Percentiles rank a stretch among this genome's conserved stretches.
Evolutionary conservation across 1,140 invertebrate species (phyloP).

Genomic region (Zaprionus davidi): DNA sequence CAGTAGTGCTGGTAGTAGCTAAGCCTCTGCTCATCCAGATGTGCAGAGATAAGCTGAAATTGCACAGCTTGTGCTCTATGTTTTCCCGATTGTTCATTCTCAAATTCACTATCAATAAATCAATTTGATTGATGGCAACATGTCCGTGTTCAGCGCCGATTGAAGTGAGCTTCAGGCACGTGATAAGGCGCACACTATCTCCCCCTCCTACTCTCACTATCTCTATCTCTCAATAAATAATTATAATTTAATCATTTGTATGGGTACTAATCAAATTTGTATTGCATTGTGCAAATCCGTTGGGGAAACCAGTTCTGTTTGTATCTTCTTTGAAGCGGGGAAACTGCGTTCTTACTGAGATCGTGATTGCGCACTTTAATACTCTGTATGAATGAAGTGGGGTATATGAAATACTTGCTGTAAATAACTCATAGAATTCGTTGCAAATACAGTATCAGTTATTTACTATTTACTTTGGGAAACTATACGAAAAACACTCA

Average conservation of each 20-base stretch:
- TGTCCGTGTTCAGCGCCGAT: conserved; percentile 1
- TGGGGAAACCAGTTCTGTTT: conserved; percentile 28
- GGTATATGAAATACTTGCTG: background rate
- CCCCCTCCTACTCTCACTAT: background rate
- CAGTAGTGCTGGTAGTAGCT: background rate
- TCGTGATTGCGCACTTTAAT: background rate
- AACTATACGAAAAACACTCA: background rate
- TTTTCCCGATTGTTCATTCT: conserved; percentile 52
- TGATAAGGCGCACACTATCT: conserved; percentile 46
- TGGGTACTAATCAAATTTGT: conserved; percentile 26
- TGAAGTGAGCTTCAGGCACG: conserved; percentile 45
- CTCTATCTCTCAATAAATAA: conserved; percentile 30
- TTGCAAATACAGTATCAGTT: background rate
- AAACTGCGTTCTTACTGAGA: background rate
- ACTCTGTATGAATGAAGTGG: background rate
- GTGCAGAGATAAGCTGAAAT: conserved; percentile 7
- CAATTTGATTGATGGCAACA: conserved; percentile 65
- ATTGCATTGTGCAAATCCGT: conserved; percentile 27
- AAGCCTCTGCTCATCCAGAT: conserved; percentile 28
- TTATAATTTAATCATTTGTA: conserved; percentile 36
- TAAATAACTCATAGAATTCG: background rate
- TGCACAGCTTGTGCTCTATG: conserved; percentile 11
- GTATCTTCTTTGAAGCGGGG: background rate
- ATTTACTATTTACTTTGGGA: background rate
- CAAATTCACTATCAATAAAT: conserved; percentile 65